These are phyloP conservation scores for Dipodomys merriami DNA, from an alignment of 2,113 vertebrate genomes.

Conservation along the genomic window DNA sequence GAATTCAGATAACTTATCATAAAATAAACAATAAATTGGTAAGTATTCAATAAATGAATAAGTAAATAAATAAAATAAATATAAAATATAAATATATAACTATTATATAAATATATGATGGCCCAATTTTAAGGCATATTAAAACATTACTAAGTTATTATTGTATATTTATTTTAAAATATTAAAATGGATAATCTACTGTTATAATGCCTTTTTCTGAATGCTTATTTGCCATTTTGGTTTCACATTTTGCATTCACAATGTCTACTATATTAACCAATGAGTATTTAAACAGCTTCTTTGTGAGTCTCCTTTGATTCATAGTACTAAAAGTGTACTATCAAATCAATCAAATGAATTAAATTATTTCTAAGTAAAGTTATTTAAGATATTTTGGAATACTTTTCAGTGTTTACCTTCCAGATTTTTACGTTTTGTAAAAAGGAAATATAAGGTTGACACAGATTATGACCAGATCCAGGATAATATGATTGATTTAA, in stretches of 20 bases:
- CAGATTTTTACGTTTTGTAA: too few relatives aligned
- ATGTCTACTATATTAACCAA: neutral
- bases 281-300: neutral
- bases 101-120: neutral
- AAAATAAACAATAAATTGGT: too few relatives aligned
- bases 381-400: neutral
- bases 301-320: neutral
- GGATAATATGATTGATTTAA: too few relatives aligned
- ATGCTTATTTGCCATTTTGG: neutral
- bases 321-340: neutral
- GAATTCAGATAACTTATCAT: too few relatives aligned
- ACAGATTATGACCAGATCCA: too few relatives aligned
- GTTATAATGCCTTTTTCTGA: neutral
- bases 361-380: slow-evolving; percentile 18
- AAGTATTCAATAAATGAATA: too few relatives aligned
- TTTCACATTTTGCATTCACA: neutral
- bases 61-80: too few relatives aligned
- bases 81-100: too few relatives aligned
- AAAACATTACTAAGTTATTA: neutral
- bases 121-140: neutral
- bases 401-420: too few relatives aligned
- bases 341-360: neutral
- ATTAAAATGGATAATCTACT: neutral
- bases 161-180: neutral
- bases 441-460: too few relatives aligned